phyloP scores from a whole-genome alignment of 2,888 invertebrate species.

The Lasioglossum calceatum region DNA sequence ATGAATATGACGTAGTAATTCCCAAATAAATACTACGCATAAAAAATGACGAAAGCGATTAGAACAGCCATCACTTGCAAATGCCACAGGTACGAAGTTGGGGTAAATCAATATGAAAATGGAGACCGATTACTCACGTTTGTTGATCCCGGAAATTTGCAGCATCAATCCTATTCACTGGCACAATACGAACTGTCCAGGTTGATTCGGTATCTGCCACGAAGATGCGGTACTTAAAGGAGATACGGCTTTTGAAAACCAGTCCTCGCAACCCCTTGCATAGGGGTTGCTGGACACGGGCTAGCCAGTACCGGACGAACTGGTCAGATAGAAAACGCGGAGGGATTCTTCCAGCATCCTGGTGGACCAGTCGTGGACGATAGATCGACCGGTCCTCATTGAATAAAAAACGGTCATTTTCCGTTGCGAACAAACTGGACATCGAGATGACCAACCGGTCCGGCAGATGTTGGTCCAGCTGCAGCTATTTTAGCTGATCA shows the following conservation, averaged over 20 bases:
- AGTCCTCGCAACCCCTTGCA: conserved; percentile 72
- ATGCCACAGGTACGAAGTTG: no score
- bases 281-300: conserved; percentile 61
- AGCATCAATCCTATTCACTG: conserved; percentile 51
- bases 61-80: not conserved
- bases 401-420: conserved; percentile 48
- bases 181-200: conserved; percentile 68
- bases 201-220: conserved; percentile 41
- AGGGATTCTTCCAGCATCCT: conserved; percentile 78
- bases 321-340: conserved; percentile 68
- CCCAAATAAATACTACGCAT: not conserved
- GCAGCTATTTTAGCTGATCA: conserved; percentile 62
- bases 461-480: conserved; percentile 84
- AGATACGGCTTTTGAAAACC: conserved; percentile 73
- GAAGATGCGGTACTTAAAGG: conserved; percentile 46
- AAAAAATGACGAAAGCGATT: not conserved
- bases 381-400: conserved; percentile 75
- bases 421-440: conserved; percentile 73
- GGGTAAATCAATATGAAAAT: not conserved
- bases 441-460: conserved; percentile 82
- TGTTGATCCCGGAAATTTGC: not conserved
- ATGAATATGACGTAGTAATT: not conserved
- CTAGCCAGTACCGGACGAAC: conserved; percentile 72
- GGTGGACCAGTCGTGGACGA: conserved; percentile 80
- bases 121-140: conserved; percentile 35